Evolutionary conservation across 2,113 vertebrate species (phyloP), one percentile per base, ranked within the genome.

Genomic region (Amblyopsis rosae): DNA sequence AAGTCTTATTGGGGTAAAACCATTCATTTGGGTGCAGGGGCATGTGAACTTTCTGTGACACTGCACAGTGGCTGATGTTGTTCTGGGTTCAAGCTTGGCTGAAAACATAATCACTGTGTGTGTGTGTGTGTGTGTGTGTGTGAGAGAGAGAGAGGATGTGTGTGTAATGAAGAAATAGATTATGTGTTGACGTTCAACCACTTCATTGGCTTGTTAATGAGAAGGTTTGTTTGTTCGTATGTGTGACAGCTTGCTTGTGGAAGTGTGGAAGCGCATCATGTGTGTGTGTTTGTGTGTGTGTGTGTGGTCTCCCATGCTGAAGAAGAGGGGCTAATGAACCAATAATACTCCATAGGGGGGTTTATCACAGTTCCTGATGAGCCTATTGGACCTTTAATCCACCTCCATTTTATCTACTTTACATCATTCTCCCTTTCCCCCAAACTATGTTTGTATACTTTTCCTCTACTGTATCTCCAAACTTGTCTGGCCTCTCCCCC

Each of bases 111-210:
- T 87, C 87, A 89, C 82, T 13, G 60, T 54, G 82, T 67, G 26
- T 33, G 58, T 41, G 58, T 41, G 58, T 59, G 58, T 59, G 58
- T 41, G 58, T 41, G 58, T 41, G 12, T 51, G 48, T 63, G 62
- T 63, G 47, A 3, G 54, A 19, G 54, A 1, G 17, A 60, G 74
- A 3, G 51, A 15, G 51, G 5, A 75, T 80, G 70, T 17, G 16
- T 78, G 70, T 87, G 81, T 84, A 85, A 87, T 86, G 81, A 80
- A 86, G 71, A 82, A 80, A 75, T 62, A 69, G 56, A 84, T 83
- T 76, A 72, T 73, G 70, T 62, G 73, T 80, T 79, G 65, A 84
- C 55, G 75, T 65, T 68, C 72, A 65, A 69, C 77, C 65, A 73
- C 79, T 67, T 77, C 74, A 72, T 67, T 76, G 79, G 56, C 47